These are phyloP conservation scores for Schizopygopsis malacanthus DNA, from an alignment of 2,797 vertebrate genomes.

Conservation along the genomic window DNA sequence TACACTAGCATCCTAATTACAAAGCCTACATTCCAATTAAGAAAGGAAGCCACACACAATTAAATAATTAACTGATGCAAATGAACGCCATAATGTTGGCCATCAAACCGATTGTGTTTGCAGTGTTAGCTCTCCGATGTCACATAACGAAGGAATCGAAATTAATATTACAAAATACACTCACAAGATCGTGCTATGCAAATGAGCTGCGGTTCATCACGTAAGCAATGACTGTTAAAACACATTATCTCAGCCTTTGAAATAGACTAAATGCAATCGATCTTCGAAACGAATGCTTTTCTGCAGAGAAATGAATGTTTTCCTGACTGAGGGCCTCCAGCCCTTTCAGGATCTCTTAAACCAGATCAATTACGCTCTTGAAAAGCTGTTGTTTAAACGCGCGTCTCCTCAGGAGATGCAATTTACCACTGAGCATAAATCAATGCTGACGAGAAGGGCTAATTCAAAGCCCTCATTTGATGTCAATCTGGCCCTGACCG, in stretches of 20 bases:
- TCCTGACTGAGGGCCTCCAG: constrained; percentile 32
- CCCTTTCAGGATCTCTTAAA: constrained; percentile 51
- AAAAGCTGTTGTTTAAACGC: constrained; percentile 61
- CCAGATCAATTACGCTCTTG: constrained; percentile 73
- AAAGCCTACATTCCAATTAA: constrained; percentile 51
- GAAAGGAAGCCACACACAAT: constrained; percentile 40
- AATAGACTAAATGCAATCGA: not conserved
- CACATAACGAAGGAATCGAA: constrained; percentile 19
- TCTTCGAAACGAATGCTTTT: constrained; percentile 14
- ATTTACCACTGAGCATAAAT: constrained; percentile 79
- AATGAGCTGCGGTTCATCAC: not conserved
- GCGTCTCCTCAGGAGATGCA: constrained; percentile 69
- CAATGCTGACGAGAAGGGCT: constrained; percentile 80
- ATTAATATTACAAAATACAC: not conserved
- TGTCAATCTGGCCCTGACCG: constrained; percentile 82
- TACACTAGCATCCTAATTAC: constrained; percentile 51
- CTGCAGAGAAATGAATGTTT: constrained; percentile 35
- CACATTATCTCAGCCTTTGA: not conserved
- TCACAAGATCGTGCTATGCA: not conserved
- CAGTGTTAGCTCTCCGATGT: not conserved
- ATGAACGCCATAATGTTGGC: constrained; percentile 11
- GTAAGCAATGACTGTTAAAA: not conserved
- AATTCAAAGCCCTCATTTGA: constrained; percentile 81
- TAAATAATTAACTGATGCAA: constrained; percentile 54
- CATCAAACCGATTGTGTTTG: constrained; percentile 23